A percentile compares a stretch with the other conserved stretches of the same genome.
These are phyloP conservation scores for Platycercus adscitus DNA, from an alignment of 2,113 vertebrate species.

Conservation along the genomic window DNA sequence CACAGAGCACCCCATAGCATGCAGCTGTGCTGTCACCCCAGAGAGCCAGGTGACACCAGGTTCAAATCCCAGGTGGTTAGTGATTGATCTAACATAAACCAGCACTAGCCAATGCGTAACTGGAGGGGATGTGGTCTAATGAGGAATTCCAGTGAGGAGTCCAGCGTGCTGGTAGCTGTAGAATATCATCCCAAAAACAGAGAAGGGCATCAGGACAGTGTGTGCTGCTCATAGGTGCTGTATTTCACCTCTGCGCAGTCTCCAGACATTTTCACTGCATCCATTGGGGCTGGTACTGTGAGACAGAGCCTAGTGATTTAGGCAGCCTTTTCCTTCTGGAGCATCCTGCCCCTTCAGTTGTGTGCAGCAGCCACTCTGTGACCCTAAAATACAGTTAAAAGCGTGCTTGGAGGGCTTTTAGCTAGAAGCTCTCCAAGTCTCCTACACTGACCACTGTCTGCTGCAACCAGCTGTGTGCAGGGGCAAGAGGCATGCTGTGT, in stretches of 20 bases:
- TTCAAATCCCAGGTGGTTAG: neutral
- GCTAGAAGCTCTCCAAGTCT: neutral
- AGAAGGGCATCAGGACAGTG: neutral
- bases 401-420: neutral
- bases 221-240: neutral
- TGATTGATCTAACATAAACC: neutral
- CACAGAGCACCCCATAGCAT: neutral
- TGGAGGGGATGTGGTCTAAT: neutral
- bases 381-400: neutral
- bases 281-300: neutral
- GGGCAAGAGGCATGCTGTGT: neutral
- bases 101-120: neutral
- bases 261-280: neutral
- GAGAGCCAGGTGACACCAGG: neutral
- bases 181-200: neutral
- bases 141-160: neutral
- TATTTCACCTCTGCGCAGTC: neutral
- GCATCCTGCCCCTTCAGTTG: neutral
- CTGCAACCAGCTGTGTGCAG: neutral
- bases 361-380: neutral
- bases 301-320: neutral
- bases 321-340: neutral
- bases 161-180: neutral
- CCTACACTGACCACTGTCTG: neutral
- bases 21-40: neutral